Base-by-base conservation (phyloP, 1,140 invertebrate species). In the Trichoplusia ni region DNA sequence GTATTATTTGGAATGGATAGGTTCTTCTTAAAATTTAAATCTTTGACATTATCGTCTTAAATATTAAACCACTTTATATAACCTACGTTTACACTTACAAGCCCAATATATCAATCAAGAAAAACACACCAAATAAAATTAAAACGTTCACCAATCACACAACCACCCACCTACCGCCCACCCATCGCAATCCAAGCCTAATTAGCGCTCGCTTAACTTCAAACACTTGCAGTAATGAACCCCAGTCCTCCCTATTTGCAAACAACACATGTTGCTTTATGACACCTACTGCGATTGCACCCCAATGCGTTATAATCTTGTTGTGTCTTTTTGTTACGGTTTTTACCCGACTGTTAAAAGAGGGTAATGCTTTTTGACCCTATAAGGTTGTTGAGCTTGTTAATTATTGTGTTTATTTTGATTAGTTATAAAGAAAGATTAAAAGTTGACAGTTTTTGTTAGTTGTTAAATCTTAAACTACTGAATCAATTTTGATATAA, bases 191-290 rank as follows among this genome's bases (percentile, higher is more conserved):
- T 9, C 14, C 14, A 11, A 16, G 6, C 14, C 46, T 23, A n/a
- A n/a, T n/a, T 7, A 23, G 13, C 2, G 14, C n/a, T 25, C 27
- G 46, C 23, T 27, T 47, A 29, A 47, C 44, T 18, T 4, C 46
- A 31, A n/a, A n/a, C n/a, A n/a, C n/a, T 9, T 42, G 4, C 9
- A 49, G 23, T 31, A 31, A 49, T 29, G n/a, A 49, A 18, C 46
- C 46, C 46, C 14, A 29, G 46, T 49, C 25, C 46, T 27, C 6
- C 25, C 44, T 49, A 31, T 49, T 49, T 49, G 14, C 46, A 1
- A 23, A 16, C 23, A 14, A 47, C 25, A 49, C 3, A 9, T 29
- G 23, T 25, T 18, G 46, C 27, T 13, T n/a, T n/a, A 47, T 29
- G 25, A 49, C 46, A 49, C 46, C 25, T 18, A 16, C 14, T 49